Evolutionary conservation across 2,888 invertebrate species (phyloP), one percentile per base, ranked within the genome.

Genomic region (Panopea generosa): DNA sequence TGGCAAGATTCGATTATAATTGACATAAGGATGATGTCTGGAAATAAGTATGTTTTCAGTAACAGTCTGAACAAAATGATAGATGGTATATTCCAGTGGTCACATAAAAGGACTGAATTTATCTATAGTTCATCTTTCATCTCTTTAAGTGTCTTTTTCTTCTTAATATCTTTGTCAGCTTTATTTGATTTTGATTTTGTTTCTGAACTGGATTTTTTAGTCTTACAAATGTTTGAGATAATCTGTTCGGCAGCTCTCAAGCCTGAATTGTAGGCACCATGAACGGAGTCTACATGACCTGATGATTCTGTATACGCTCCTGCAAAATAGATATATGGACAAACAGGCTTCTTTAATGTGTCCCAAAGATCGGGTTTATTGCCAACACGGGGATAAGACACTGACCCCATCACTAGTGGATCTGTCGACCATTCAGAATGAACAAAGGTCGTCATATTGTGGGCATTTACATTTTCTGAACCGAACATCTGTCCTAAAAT

Each of bases 271-370:
- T 87, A 90, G 0, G 89, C 88, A 0, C 87, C 89, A 27, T 88
- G 87, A 9, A 87, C 61, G 0, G 87, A 83, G 18, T 86, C 87
- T 33, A 85, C 74, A 53, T 82, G 81, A 2, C 81, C 74, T 7
- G 73, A 71, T 16, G 67, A 38, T 22, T 81, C 69, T n/a, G 88
- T 86, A 66, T 89, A 80, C 20, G 87, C 86, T 0, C 89, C 89
- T 26, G 87, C 89, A 80, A 90, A 87, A 70, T 86, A 88, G 16
- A 90, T 77, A 59, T 84, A 73, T 1, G 89, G 89, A 60, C 89
- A 90, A 11, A 86, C 63, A 0, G 89, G 89, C 47, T 77, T 43
- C 0, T 83, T 57, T 16, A 88, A 69, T 1, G 68, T 75, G 49
- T 85, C 75, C 86, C 85, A 87, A 16, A 86, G 22, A 0, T 67